phyloP scores from a whole-genome alignment of 2,113 vertebrate species.

The Rhinolophus ferrumequinum region DNA sequence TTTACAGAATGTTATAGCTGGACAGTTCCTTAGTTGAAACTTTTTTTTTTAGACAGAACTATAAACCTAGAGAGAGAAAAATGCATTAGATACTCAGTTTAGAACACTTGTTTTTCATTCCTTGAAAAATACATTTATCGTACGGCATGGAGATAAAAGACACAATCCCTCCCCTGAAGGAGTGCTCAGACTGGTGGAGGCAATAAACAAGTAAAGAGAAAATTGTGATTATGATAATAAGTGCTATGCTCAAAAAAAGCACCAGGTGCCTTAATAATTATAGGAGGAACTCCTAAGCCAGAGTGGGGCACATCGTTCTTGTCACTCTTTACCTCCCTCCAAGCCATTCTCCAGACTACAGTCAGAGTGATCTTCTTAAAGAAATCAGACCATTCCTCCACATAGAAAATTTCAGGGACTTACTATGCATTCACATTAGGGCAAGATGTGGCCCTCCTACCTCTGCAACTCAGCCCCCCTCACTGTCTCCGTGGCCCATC shows the following conservation, averaged over 20 bases:
- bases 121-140: not conserved
- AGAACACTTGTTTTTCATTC: not conserved
- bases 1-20: not conserved
- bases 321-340: not conserved
- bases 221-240: not conserved
- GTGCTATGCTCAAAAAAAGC: not conserved
- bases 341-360: not conserved
- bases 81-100: not conserved
- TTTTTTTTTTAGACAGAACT: not conserved
- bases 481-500: not conserved
- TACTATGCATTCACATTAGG: not conserved
- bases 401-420: not conserved
- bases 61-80: not conserved
- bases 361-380: not conserved
- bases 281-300: not conserved
- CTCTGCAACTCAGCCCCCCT: not conserved
- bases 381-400: not conserved
- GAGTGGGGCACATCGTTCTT: not conserved
- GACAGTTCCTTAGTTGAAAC: not conserved
- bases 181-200: not conserved
- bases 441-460: not conserved
- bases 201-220: not conserved
- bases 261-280: not conserved
- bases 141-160: not conserved
- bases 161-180: not conserved